phyloP scores from a whole-genome alignment of 2,888 invertebrate genomes.

The Glomeris marginata region DNA sequence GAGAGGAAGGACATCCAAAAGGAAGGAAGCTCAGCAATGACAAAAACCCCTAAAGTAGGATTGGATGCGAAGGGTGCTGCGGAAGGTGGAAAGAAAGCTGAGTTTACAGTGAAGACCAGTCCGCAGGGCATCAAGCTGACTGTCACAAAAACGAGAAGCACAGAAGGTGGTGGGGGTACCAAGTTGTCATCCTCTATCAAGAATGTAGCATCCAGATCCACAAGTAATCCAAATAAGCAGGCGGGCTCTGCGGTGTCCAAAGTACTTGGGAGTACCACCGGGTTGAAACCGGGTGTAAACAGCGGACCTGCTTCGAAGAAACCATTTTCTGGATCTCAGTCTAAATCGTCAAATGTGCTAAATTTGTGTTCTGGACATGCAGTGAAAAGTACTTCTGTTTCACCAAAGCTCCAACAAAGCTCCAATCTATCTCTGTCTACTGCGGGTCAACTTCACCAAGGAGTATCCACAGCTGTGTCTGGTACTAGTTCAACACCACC shows the following conservation, averaged over 20 bases:
- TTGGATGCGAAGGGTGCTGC: constrained; percentile 10
- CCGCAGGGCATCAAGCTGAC: constrained; percentile 81
- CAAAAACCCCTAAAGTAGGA: constrained; percentile 1
- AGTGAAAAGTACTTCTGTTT: no score
- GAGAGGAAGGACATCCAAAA: constrained; percentile 28
- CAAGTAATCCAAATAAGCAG: neutral
- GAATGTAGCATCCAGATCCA: neutral
- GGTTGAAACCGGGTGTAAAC: constrained; percentile 67
- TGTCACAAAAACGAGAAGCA: constrained; percentile 58
- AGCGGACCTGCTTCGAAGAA: constrained; percentile 76
- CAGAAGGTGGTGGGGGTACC: constrained; percentile 33
- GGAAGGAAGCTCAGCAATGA: constrained; percentile 11
- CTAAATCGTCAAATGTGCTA: neutral
- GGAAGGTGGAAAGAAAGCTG: constrained; percentile 14
- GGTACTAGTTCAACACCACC: neutral
- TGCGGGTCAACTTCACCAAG: neutral
- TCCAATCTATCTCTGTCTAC: neutral
- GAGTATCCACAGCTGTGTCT: neutral
- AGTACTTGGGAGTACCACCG: constrained; percentile 31
- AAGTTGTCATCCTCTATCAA: constrained; percentile 12
- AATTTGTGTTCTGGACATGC: no score
- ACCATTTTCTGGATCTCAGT: neutral
- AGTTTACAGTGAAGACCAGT: constrained; percentile 74
- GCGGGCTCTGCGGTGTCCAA: neutral
- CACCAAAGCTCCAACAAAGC: neutral